phyloP scores from a whole-genome alignment of 2,113 vertebrate genomes.

The Oreotrochilus melanogaster region DNA sequence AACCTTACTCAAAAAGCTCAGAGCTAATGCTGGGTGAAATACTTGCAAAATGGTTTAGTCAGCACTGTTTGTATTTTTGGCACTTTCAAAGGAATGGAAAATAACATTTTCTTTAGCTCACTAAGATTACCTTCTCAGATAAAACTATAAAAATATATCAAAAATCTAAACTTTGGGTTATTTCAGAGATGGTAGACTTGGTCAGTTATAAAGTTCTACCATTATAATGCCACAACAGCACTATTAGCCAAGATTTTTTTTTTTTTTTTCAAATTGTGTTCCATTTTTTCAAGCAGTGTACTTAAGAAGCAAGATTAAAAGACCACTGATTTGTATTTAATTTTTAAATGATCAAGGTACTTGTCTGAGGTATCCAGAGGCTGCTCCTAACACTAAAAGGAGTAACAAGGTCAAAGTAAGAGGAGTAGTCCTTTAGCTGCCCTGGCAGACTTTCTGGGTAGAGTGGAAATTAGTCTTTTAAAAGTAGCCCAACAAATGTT shows the following conservation, averaged over 20 bases:
- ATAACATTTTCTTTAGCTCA: neutral
- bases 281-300: neutral
- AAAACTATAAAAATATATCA: neutral
- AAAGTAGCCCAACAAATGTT: neutral
- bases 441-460: accelerated
- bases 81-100: neutral
- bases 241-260: neutral
- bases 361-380: neutral
- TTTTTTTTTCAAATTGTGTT: neutral
- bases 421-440: neutral
- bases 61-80: neutral
- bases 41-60: neutral
- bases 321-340: neutral
- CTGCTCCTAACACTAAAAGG: neutral
- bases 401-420: neutral
- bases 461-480: neutral
- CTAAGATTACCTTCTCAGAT: neutral
- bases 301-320: neutral
- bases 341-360: neutral
- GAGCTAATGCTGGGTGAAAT: neutral
- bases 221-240: neutral
- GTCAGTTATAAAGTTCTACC: neutral
- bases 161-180: neutral
- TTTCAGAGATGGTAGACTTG: neutral
- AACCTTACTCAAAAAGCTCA: neutral